Conservation (phyloP, 2,113 vertebrate genomes). For the Nipponia nippon region DNA sequence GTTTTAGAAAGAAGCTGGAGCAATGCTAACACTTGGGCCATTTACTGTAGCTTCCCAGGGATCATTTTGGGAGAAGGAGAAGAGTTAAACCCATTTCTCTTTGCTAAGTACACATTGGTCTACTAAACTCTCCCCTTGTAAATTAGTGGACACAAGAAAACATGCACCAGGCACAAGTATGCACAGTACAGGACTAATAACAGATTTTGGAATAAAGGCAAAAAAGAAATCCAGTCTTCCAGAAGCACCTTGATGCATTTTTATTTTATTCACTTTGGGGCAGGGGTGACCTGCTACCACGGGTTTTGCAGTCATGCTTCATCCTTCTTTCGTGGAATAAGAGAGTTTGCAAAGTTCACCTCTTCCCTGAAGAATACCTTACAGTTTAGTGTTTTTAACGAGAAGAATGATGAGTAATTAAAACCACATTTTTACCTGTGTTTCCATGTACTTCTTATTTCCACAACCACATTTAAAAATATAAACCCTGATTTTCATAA, state of each 20-base stretch:
- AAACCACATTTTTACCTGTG: not conserved
- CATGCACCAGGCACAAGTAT: not conserved
- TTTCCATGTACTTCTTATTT: not conserved
- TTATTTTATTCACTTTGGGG: not conserved
- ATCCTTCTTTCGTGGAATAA: not conserved
- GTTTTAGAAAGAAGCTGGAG: slow-evolving; percentile 1
- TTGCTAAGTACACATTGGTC: not conserved
- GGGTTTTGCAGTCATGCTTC: not conserved
- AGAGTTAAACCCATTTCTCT: not conserved
- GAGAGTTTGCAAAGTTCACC: not conserved
- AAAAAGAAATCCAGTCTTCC: not conserved
- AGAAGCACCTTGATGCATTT: not conserved
- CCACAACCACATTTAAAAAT: not conserved
- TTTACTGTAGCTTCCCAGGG: not conserved
- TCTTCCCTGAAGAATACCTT: not conserved
- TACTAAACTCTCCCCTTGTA: not conserved
- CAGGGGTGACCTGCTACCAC: fast-evolving
- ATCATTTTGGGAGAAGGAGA: not conserved
- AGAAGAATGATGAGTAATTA: not conserved
- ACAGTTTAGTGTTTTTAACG: not conserved
- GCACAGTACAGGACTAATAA: not conserved
- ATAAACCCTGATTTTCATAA: slow-evolving; percentile 47
- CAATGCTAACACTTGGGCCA: not conserved
- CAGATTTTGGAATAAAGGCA: not conserved
- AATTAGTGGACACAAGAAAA: not conserved